Base-by-base conservation (phyloP, 2,113 vertebrate species). In the Callipepla squamata region DNA sequence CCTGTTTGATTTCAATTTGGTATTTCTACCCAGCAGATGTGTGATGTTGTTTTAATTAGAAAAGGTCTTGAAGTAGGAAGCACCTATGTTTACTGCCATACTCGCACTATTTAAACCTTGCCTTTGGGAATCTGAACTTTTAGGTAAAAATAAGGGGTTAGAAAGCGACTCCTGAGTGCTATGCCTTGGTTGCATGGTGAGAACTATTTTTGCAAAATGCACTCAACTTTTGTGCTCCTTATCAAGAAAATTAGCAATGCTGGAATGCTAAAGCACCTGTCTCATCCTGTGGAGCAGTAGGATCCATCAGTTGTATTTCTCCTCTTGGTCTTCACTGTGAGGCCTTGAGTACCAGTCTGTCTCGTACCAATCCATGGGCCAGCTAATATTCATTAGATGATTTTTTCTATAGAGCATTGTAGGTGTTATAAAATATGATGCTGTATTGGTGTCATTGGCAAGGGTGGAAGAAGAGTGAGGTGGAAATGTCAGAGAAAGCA, bases 81-180 rank as follows among this genome's bases (percentile, higher is more conserved):
- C 18, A 48, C 3, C 16, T 32, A 1, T 8, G 6, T 40, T 51
- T 83, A 83, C 45, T 91, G 51, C 32, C 25, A 38, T 30, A 28
- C 17, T 34, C 68, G 1, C 45, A 8, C 55, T 62, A 58, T 53
- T 63, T 74, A 75, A 68, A 59, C 57, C 18, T 81, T 44, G 28
- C 16, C 26, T 70, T 63, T 73, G 30, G 16, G n/a, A 44, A 48
- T 34, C 58, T 51, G 32, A 32, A 9, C 6, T 6, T 23, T 34
- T 32, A 44, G 26, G 32, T 40, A 67, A 67, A 81, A 81, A 67
- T 9, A 38, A 16, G 20, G 17, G 22, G 19, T 55, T 89, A 28
- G 70, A 68, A 87, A 79, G 65, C 11, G 2, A 22, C 32, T 44
- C 0, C 17, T 0, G 0, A 21, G 15, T 5, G 26, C n/a, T 25